phyloP scores from a whole-genome alignment of 2,113 vertebrate species.

The Neodontobutis hainanensis region DNA sequence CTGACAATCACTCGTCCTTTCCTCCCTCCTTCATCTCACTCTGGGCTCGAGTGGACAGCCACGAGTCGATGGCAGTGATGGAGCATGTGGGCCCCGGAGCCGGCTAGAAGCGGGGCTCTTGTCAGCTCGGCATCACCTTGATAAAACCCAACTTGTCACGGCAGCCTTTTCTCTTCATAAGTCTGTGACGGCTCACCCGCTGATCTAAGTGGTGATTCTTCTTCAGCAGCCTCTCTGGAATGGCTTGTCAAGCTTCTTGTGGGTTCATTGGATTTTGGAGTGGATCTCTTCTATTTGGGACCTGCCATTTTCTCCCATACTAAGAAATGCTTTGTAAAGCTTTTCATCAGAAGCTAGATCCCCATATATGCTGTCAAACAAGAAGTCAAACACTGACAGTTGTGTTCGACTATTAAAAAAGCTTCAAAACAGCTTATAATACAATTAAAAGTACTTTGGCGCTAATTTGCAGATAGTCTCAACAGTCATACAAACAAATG shows the following conservation, averaged over 20 bases:
- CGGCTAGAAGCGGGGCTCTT: slow-evolving; percentile 36
- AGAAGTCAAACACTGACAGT: neutral
- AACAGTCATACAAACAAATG: no score
- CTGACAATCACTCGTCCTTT: slow-evolving; percentile 44
- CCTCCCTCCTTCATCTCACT: slow-evolving; percentile 25
- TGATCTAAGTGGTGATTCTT: slow-evolving; percentile 50
- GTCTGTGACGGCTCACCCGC: slow-evolving; percentile 39
- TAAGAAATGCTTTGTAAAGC: neutral
- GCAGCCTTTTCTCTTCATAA: slow-evolving; percentile 61
- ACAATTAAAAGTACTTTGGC: no score
- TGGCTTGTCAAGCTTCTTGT: slow-evolving; percentile 34
- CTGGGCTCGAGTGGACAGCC: slow-evolving; percentile 29
- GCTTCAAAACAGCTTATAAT: no score
- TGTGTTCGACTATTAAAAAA: no score
- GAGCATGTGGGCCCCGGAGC: slow-evolving; percentile 41
- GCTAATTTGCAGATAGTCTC: no score
- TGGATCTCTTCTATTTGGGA: neutral
- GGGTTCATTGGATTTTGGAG: slow-evolving; percentile 53
- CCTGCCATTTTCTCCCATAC: slow-evolving; percentile 3
- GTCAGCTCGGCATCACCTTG: slow-evolving; percentile 57
- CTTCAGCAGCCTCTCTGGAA: slow-evolving; percentile 22
- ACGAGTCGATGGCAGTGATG: slow-evolving; percentile 55
- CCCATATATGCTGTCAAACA: neutral
- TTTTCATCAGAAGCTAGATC: neutral
- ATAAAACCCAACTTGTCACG: slow-evolving; percentile 55